phyloP scores from a whole-genome alignment of 92 coral and sea anemone species.

The Virgularia gustaviana region DNA sequence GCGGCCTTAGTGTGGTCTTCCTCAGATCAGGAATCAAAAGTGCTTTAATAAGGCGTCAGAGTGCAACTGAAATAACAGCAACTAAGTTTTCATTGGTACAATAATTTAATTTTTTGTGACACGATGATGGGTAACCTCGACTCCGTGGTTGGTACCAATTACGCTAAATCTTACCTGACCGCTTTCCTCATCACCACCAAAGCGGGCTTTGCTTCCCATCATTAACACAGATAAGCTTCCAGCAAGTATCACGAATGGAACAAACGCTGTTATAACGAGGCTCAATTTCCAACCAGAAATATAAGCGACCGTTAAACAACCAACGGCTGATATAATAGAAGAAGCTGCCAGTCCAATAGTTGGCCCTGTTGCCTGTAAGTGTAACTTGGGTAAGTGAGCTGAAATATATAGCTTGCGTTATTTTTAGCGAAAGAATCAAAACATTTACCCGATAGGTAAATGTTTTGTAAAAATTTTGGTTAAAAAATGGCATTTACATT shows the following conservation, averaged over 20 bases:
- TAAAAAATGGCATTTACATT: too few species aligned
- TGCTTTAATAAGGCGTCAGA: too few species aligned
- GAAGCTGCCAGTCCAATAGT: slow-evolving; percentile 69
- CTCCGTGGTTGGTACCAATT: too few species aligned
- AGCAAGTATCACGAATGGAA: slow-evolving; percentile 79
- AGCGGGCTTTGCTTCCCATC: slow-evolving; percentile 57
- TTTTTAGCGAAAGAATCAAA: background rate
- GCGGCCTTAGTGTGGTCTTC: too few species aligned
- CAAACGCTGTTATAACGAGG: slow-evolving; percentile 74
- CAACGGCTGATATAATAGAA: slow-evolving; percentile 61
- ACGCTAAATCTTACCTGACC: slow-evolving; percentile 54
- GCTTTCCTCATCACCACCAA: slow-evolving; percentile 59
- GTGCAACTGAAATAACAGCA: too few species aligned
- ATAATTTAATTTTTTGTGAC: too few species aligned
- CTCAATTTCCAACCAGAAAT: slow-evolving; percentile 79
- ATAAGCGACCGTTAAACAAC: slow-evolving; percentile 66
- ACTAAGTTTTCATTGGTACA: too few species aligned
- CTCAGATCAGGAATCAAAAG: too few species aligned
- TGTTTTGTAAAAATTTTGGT: too few species aligned
- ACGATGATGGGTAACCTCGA: too few species aligned
- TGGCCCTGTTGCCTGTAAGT: slow-evolving; percentile 77
- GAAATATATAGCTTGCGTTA: too few species aligned
- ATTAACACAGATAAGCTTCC: slow-evolving; percentile 71
- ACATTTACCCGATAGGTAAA: background rate
- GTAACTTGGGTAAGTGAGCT: background rate